Base-by-base conservation (phyloP, 2,797 vertebrate species). In the Spheniscus humboldti region DNA sequence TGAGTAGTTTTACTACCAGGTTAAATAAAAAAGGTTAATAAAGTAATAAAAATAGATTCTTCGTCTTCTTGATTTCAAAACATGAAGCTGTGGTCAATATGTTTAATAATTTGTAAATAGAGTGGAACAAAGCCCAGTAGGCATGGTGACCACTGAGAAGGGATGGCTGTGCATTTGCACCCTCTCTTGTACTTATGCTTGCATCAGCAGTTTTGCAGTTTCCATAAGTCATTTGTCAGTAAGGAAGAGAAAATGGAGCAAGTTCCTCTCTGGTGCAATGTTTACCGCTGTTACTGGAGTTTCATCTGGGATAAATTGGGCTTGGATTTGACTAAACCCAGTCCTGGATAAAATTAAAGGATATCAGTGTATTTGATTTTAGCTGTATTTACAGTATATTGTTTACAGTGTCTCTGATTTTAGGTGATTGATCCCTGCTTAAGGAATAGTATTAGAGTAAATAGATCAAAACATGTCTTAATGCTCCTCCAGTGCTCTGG, bases 1-100 rank as follows among this genome's bases (percentile, higher is more conserved):
- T 92, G 89, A 96, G 30, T 86, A 86, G 91, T 95, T 97, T 97
- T 97, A 97, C 96, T 90, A 73, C 53, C 7, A 18, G 83, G 71
- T 89, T 94, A 96, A 95, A 91, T 88, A 88, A 80, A 95, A 96
- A 86, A 74, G 63, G 68, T 95, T 95, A 90, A 95, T 87, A 94
- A 91, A 95, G 67, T 83, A 90, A 88, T 95, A 94, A 92, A 92
- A 94, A 90, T 60, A 30, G 86, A 93, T 92, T 95, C 35, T 80
- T 91, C 67, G 45, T 71, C 83, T 83, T 95, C 72, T 64, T 53
- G 37, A 75, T 88, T 91, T 81, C 67, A 93, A 96, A 97, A 94
- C 35, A 84, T 0, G 1, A 68, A 83, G 30, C 72, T 62, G 27
- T 52, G 69, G 64, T 93, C 87, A 94, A 78, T 95, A 93, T 60